A percentile compares a stretch with the other conserved stretches of the same genome.
These are phyloP conservation scores for Therioaphis trifolii DNA, from an alignment of 2,888 invertebrate species.

Conservation along the genomic window DNA sequence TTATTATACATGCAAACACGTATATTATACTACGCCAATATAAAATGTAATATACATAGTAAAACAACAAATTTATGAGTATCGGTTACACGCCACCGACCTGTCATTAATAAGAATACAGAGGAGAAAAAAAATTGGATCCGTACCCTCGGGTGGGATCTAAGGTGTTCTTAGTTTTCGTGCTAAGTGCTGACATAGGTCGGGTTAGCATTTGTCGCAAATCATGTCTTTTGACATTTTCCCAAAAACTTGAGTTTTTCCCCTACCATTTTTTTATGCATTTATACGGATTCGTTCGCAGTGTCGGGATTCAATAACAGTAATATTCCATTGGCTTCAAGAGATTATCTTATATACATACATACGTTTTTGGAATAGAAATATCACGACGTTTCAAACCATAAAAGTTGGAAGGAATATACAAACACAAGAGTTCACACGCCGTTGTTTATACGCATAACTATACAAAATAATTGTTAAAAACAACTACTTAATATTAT, in stretches of 20 bases:
- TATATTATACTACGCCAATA: neutral
- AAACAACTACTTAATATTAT: neutral
- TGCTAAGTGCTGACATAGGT: neutral
- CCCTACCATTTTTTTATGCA: neutral
- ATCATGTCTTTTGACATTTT: neutral
- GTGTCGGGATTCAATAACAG: constrained; percentile 37
- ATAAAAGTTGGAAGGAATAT: constrained; percentile 19
- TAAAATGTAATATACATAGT: neutral
- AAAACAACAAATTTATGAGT: constrained; percentile 42
- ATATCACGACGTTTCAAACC: constrained; percentile 43
- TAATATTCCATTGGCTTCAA: constrained; percentile 46
- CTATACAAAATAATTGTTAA: neutral
- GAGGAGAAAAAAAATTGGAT: constrained; percentile 22
- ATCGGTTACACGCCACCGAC: neutral
- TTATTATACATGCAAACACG: constrained; percentile 14
- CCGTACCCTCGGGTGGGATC: neutral
- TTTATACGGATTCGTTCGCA: constrained; percentile 38
- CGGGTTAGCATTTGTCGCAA: neutral
- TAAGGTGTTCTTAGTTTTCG: neutral
- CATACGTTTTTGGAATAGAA: constrained; percentile 14
- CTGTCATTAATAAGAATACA: constrained; percentile 17
- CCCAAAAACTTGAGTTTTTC: neutral
- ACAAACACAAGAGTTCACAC: constrained; percentile 5
- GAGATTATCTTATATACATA: constrained; percentile 36
- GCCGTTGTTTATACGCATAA: neutral